Conservation (phyloP, 1,140 invertebrate species). For the Probaryconus sp. region DNA sequence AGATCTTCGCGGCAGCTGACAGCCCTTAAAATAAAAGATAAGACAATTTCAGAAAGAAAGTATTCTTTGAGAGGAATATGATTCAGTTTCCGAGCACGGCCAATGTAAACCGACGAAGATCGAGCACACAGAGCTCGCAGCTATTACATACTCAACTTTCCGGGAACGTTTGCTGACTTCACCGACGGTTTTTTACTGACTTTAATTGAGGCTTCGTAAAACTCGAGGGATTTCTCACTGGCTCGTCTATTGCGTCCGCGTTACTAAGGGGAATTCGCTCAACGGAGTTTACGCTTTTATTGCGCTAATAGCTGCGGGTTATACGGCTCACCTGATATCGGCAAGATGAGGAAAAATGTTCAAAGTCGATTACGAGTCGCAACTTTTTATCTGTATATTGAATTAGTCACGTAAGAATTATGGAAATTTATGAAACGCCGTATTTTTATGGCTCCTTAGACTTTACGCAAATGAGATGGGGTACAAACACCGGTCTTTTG, state of each 20-base stretch:
- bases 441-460: slow-evolving; percentile 30
- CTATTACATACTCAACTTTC: slow-evolving; percentile 60
- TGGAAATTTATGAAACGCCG: slow-evolving; percentile 35
- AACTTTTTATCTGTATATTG: slow-evolving; percentile 12
- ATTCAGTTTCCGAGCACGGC: slow-evolving; percentile 41
- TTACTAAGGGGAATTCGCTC: slow-evolving; percentile 60
- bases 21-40: slow-evolving; percentile 53
- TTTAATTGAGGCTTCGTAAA: slow-evolving; percentile 72
- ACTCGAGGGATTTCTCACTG: slow-evolving; percentile 66
- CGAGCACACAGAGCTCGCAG: slow-evolving; percentile 42
- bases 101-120: slow-evolving; percentile 47
- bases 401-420: slow-evolving; percentile 48
- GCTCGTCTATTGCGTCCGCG: slow-evolving; percentile 62
- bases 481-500: not conserved
- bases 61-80: slow-evolving; percentile 38
- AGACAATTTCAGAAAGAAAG: slow-evolving; percentile 46
- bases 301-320: slow-evolving; percentile 58
- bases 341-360: slow-evolving; percentile 33
- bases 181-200: slow-evolving; percentile 63
- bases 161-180: slow-evolving; percentile 62
- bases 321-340: slow-evolving; percentile 39
- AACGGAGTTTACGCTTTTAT: slow-evolving; percentile 73
- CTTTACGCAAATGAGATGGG: slow-evolving; percentile 6
- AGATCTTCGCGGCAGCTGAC: slow-evolving; percentile 38
- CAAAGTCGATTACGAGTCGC: slow-evolving; percentile 35